Conservation (phyloP, 2,797 vertebrate species). For the Acipenser oxyrinchus region DNA sequence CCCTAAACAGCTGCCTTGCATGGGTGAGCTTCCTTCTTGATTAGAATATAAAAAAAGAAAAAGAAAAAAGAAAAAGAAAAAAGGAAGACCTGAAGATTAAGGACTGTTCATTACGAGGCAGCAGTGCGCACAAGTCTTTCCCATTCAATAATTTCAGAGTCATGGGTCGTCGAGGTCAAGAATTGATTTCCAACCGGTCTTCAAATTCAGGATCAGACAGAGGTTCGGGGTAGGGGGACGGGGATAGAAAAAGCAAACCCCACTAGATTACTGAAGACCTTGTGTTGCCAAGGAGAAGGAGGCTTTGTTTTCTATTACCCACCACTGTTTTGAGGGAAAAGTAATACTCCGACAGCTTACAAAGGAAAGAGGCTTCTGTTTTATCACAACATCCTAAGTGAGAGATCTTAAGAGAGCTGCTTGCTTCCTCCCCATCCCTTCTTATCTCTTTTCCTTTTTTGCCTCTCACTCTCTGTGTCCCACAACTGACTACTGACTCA, state of each 20-base stretch:
- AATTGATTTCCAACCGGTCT: slow-evolving; percentile 43
- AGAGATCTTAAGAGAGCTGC: slow-evolving; percentile 37
- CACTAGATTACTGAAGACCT: slow-evolving; percentile 42
- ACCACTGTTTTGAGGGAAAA: slow-evolving; percentile 31
- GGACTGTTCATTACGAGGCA: too few species aligned
- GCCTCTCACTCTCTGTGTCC: slow-evolving; percentile 36
- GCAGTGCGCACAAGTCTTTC: too few species aligned
- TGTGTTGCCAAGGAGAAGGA: too few species aligned
- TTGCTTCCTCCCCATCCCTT: slow-evolving; percentile 39
- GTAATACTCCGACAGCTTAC: slow-evolving; percentile 51
- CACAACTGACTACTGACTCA: slow-evolving; percentile 57
- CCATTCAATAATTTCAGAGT: slow-evolving; percentile 40
- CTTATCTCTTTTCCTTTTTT: slow-evolving; percentile 25
- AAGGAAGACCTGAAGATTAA: too few species aligned
- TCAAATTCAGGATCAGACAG: slow-evolving; percentile 34
- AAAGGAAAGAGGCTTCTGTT: slow-evolving; percentile 36
- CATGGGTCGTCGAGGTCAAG: slow-evolving; percentile 33
- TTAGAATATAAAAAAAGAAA: slow-evolving; percentile 20
- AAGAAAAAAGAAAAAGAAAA: slow-evolving; percentile 9
- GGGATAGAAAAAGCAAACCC: slow-evolving; percentile 51
- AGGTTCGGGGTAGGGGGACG: slow-evolving; percentile 20
- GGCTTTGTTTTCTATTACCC: slow-evolving; percentile 7
- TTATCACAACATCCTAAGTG: slow-evolving; percentile 41
- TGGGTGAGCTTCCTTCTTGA: slow-evolving; percentile 16
- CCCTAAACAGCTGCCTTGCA: slow-evolving; percentile 27